Evolutionary conservation across 2,797 vertebrate species (phyloP).

Genomic region (Clarias laeviceps): DNA sequence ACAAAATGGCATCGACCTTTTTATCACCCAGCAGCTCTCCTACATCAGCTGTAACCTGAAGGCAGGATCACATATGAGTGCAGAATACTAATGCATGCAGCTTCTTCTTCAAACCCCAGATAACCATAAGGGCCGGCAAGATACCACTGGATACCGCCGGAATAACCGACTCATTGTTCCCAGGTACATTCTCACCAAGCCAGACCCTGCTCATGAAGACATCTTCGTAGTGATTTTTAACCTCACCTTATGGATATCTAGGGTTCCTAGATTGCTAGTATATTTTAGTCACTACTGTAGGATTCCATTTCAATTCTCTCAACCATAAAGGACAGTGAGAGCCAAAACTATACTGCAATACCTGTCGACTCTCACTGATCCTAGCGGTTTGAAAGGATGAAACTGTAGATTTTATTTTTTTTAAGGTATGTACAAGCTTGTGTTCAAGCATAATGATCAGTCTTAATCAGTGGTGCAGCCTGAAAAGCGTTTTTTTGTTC

Average conservation of each 20-base stretch:
- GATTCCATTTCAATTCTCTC: not conserved
- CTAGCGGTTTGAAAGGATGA: not conserved
- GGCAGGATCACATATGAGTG: not conserved
- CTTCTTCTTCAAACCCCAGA: not conserved
- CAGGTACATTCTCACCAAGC: not conserved
- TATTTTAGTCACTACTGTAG: too few relatives aligned
- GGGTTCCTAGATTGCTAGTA: not conserved
- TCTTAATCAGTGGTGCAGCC: too few relatives aligned
- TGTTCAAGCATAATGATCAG: not conserved
- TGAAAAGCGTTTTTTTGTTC: too few relatives aligned
- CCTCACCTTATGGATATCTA: not conserved
- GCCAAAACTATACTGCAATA: not conserved
- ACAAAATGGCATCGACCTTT: slow-evolving; percentile 85
- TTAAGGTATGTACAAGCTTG: not conserved
- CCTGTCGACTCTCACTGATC: not conserved
- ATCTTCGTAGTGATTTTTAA: not conserved
- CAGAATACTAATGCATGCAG: not conserved
- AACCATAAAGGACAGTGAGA: not conserved
- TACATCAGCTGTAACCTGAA: slow-evolving; percentile 80
- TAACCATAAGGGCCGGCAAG: not conserved
- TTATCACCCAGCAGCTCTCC: slow-evolving; percentile 77
- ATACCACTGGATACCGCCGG: not conserved
- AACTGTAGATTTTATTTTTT: not conserved
- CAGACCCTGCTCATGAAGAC: not conserved
- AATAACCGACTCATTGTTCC: not conserved